Evolutionary conservation across 1,140 invertebrate genomes (phyloP).

Genomic region (Agraylea sexmaculata): DNA sequence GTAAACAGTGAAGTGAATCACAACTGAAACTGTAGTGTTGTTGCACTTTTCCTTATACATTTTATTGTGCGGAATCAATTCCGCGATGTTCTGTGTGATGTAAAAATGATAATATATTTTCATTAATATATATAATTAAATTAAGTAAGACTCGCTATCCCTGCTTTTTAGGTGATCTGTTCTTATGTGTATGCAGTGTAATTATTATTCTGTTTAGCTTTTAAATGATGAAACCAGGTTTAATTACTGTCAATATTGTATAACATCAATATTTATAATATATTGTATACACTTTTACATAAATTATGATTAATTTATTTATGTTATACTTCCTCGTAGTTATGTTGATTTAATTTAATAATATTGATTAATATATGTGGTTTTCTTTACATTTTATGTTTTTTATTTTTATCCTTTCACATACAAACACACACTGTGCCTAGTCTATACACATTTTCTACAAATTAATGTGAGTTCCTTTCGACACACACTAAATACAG

Average conservation of each 20-base stretch:
- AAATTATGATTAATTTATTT: constrained; percentile 20
- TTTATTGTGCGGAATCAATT: too few relatives aligned
- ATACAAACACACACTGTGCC: not conserved
- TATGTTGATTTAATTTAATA: constrained; percentile 21
- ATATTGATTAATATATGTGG: constrained; percentile 21
- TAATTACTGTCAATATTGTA: constrained; percentile 2
- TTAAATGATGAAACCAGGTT: not conserved
- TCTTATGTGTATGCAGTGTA: not conserved
- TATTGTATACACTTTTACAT: constrained; percentile 1
- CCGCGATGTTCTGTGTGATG: too few relatives aligned
- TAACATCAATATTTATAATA: constrained; percentile 1
- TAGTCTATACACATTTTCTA: not conserved
- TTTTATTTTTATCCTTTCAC: constrained; percentile 17
- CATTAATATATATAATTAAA: constrained; percentile 6
- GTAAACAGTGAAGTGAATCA: too few relatives aligned
- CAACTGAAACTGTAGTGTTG: too few relatives aligned
- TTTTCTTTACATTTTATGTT: constrained; percentile 21
- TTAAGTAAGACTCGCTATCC: not conserved
- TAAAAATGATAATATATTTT: too few relatives aligned
- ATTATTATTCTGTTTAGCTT: not conserved
- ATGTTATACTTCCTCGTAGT: constrained; percentile 22
- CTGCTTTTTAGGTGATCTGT: not conserved
- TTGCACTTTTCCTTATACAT: too few relatives aligned
- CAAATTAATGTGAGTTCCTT: not conserved
- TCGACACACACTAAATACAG: not conserved